Conservation (phyloP, 2,888 invertebrate species). For the Cheilosia grossa region DNA sequence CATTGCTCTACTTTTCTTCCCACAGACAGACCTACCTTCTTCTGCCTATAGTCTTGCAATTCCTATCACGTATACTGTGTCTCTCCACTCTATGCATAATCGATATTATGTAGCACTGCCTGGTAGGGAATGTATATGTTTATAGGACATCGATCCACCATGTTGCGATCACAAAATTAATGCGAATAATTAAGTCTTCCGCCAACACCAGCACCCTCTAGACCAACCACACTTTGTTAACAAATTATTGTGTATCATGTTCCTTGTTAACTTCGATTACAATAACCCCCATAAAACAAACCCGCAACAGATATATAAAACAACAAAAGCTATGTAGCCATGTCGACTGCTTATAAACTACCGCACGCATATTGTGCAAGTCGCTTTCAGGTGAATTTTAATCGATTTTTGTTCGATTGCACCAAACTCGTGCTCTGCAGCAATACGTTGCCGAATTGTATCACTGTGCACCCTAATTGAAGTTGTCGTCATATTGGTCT, state of each 20-base stretch:
- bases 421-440: not conserved
- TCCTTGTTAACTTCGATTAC: conserved; percentile 35
- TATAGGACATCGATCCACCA: conserved; percentile 30
- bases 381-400: conserved; percentile 69
- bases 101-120: conserved; percentile 23
- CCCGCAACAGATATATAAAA: conserved; percentile 11
- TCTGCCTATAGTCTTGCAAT: conserved; percentile 22
- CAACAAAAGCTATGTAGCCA: conserved; percentile 16
- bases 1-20: conserved; percentile 49
- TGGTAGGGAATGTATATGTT: conserved; percentile 19
- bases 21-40: conserved; percentile 9
- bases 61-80: conserved; percentile 65
- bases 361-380: conserved; percentile 32
- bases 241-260: conserved; percentile 46
- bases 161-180: conserved; percentile 15
- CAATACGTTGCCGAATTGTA: conserved; percentile 29
- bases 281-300: conserved; percentile 15
- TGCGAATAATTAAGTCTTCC: conserved; percentile 54
- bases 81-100: conserved; percentile 27
- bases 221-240: conserved; percentile 1
- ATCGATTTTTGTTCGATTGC: conserved; percentile 67
- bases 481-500: conserved; percentile 51
- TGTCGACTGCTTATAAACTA: not conserved
- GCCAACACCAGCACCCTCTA: conserved; percentile 6
- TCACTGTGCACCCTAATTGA: conserved; percentile 53